A percentile compares a stretch with the other conserved stretches of the same genome.
Conservation (phyloP, 2,888 invertebrate species). For the Argyra leucocephala region DNA sequence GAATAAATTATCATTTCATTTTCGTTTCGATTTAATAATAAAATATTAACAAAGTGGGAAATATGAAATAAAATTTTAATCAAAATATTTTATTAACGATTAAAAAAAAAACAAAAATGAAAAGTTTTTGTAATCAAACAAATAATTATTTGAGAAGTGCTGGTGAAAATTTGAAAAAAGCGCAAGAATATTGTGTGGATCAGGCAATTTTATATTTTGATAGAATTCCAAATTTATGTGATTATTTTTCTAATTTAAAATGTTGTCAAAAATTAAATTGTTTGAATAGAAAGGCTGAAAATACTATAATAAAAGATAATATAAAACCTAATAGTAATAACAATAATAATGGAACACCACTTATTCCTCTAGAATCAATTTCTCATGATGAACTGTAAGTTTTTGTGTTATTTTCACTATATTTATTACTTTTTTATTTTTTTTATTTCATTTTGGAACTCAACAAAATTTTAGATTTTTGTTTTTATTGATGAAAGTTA, state of each 20-base stretch:
- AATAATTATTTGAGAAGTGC: slow-evolving; percentile 21
- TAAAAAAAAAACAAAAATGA: not conserved
- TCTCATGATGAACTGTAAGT: slow-evolving; percentile 27
- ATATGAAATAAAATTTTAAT: too few relatives aligned
- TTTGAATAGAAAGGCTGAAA: slow-evolving; percentile 38
- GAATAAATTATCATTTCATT: not conserved
- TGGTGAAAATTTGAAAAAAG: slow-evolving; percentile 19
- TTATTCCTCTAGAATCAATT: slow-evolving; percentile 28
- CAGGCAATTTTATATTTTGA: slow-evolving; percentile 20
- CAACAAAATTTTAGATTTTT: too few relatives aligned
- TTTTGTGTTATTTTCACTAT: too few relatives aligned
- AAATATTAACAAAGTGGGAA: too few relatives aligned
- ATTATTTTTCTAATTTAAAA: slow-evolving; percentile 26
- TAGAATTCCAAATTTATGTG: slow-evolving; percentile 27
- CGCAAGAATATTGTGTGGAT: slow-evolving; percentile 22
- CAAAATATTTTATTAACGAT: too few relatives aligned
- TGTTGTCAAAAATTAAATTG: slow-evolving; percentile 29
- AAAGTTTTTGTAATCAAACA: not conserved
- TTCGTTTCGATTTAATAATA: not conserved
- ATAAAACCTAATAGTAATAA: slow-evolving; percentile 22
- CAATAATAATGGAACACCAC: slow-evolving; percentile 26
- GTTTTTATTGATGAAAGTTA: too few relatives aligned
- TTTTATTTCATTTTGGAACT: too few relatives aligned
- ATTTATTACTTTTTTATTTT: too few relatives aligned
- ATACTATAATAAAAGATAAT: slow-evolving; percentile 22